Conservation (phyloP, 2,797 vertebrate genomes). For the Coregonus suidteri region DNA sequence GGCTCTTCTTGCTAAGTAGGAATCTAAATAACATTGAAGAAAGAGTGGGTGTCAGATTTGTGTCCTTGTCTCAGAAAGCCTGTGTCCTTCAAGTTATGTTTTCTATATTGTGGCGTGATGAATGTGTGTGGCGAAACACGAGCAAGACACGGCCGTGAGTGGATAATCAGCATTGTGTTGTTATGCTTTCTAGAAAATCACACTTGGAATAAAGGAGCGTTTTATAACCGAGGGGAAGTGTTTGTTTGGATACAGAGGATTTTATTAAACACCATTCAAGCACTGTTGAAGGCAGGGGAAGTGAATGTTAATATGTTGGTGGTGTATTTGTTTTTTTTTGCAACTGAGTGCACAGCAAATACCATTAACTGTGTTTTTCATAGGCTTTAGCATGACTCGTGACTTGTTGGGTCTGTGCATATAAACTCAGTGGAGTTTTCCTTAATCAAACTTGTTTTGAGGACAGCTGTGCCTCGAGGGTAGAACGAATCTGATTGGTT, state of each 20-base stretch:
- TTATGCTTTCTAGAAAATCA: not conserved
- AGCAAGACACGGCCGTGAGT: slow-evolving; percentile 3
- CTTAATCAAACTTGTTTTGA: too few species aligned
- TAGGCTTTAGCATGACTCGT: too few species aligned
- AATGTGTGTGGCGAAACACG: slow-evolving; percentile 6
- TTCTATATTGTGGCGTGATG: slow-evolving; percentile 6
- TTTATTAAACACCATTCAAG: slow-evolving; percentile 6
- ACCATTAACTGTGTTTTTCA: too few species aligned
- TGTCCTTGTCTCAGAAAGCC: slow-evolving; percentile 10
- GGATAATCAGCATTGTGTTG: not conserved
- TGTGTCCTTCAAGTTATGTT: slow-evolving; percentile 13
- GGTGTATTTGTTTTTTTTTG: not conserved
- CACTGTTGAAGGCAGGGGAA: not conserved
- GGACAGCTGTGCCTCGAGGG: too few species aligned
- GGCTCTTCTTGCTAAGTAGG: slow-evolving; percentile 28
- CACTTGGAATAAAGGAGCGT: not conserved
- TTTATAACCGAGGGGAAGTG: not conserved
- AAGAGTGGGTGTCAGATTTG: slow-evolving; percentile 29
- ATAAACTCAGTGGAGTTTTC: too few species aligned
- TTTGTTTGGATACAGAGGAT: not conserved
- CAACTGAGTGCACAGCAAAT: not conserved
- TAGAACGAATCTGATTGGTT: too few species aligned
- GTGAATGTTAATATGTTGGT: slow-evolving; percentile 20
- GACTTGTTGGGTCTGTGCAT: too few species aligned
- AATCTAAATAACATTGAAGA: slow-evolving; percentile 29